Evolutionary conservation across 1,140 invertebrate species (phyloP).

Genomic region (Polyergus mexicanus): DNA sequence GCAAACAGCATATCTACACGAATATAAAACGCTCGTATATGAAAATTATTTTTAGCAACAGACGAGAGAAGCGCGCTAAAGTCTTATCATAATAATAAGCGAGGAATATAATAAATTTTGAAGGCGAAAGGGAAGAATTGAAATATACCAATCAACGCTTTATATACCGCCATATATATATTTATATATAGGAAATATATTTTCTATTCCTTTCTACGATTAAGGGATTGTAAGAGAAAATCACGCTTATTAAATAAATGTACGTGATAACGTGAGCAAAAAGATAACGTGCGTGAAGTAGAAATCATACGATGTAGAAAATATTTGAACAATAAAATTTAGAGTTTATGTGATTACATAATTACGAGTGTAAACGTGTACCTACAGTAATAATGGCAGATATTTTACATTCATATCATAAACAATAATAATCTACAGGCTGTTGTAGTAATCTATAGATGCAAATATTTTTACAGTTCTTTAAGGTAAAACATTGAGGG

Average conservation of each 20-base stretch:
- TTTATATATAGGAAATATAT: slow-evolving; percentile 51
- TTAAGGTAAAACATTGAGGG: slow-evolving; percentile 14
- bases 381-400: slow-evolving; percentile 75
- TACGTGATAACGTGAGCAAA: slow-evolving; percentile 2
- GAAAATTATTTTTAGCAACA: slow-evolving; percentile 27
- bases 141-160: slow-evolving; percentile 36
- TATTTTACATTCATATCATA: slow-evolving; percentile 76
- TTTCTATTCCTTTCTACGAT: slow-evolving; percentile 59
- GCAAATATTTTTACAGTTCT: slow-evolving; percentile 1
- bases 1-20: slow-evolving; percentile 68
- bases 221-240: slow-evolving; percentile 21
- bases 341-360: background rate
- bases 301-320: slow-evolving; percentile 1
- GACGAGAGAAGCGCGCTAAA: slow-evolving; percentile 2
- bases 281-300: slow-evolving; percentile 22
- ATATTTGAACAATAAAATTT: slow-evolving; percentile 31
- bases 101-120: slow-evolving; percentile 22
- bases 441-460: slow-evolving; percentile 7
- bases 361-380: slow-evolving; percentile 58
- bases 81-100: slow-evolving; percentile 29
- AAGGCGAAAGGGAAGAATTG: slow-evolving; percentile 21
- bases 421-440: slow-evolving; percentile 46
- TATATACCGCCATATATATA: slow-evolving; percentile 41
- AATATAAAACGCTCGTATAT: slow-evolving; percentile 33
- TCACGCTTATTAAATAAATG: slow-evolving; percentile 31